phyloP scores from a whole-genome alignment of 2,888 invertebrate species.

The Tenthredo livida region DNA sequence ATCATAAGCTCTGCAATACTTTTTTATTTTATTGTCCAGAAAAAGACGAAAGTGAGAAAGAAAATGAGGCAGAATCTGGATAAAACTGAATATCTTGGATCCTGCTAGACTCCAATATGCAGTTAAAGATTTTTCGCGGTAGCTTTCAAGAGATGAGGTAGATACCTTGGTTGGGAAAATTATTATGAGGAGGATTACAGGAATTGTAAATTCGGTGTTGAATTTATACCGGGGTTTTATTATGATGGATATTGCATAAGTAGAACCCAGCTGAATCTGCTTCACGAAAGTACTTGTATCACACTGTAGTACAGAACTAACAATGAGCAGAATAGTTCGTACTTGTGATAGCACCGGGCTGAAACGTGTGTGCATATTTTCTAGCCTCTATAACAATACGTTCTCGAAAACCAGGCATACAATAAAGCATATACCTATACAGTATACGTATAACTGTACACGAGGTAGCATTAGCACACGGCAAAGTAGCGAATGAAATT shows the following conservation, averaged over 20 bases:
- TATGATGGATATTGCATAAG: constrained; percentile 3
- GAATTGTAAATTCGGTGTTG: not conserved
- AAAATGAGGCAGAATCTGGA: too few relatives aligned
- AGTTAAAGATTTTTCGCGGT: not conserved
- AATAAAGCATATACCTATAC: not conserved
- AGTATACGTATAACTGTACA: not conserved
- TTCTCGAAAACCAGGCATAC: not conserved
- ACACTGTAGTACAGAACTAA: not conserved
- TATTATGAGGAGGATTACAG: not conserved
- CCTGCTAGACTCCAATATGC: not conserved
- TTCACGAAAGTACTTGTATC: not conserved
- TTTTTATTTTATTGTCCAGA: too few relatives aligned
- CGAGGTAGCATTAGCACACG: not conserved
- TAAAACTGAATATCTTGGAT: not conserved
- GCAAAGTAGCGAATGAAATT: constrained; percentile 34
- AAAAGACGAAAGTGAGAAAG: too few relatives aligned
- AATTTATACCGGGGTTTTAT: not conserved
- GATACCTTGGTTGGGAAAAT: not conserved
- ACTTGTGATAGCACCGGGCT: not conserved
- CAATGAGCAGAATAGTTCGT: not conserved
- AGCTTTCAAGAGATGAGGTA: not conserved
- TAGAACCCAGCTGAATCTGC: not conserved
- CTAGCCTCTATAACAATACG: not conserved
- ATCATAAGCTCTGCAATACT: not conserved
- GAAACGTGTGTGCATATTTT: not conserved